Evolutionary conservation across 2,888 invertebrate genomes (phyloP), one percentile per base, ranked within the genome.

Genomic region (Lymantria monacha): DNA sequence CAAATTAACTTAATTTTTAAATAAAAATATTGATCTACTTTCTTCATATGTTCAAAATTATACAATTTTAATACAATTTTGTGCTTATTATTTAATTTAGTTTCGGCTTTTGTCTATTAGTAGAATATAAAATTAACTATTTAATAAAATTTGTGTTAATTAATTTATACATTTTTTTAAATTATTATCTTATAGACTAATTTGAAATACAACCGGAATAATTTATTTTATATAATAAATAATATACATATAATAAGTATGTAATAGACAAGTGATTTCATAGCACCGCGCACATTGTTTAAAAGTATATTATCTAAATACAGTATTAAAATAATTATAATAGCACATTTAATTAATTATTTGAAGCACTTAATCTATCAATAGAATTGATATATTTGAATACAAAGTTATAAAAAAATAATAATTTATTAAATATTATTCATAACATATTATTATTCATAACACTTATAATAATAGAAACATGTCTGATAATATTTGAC

Each of bases 251-350:
- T 64, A 54, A 65, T 31, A 31, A 48, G 53, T n/a, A n/a, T n/a
- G n/a, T 57, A 53, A 62, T 70, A 63, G 47, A 50, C 11, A 52
- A 59, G 55, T 46, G 36, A 42, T 48, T 59, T 58, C 42, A 52
- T 44, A 51, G 66, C 66, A 66, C 69, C 57, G 33, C 51, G 69
- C 66, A 66, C 66, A 56, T 45, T 42, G 42, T 68, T 60, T 55
- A 41, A 53, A 53, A 53, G 53, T 56, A 54, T 37, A 13, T 59
- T 51, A 30, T 51, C 44, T 30, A 48, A 48, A 44, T 51, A 57
- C 56, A 60, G 42, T 57, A 56, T 52, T 53, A 49, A 56, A 51
- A 48, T 46, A 61, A 55, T 44, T 66, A 61, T 51, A 42, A 62
- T 53, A n/a, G 62, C 66, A 66, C 66, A 58, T 43, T 44, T 58